Evolutionary conservation across 2,113 vertebrate genomes (phyloP).

Genomic region (Galeopterus variegatus): DNA sequence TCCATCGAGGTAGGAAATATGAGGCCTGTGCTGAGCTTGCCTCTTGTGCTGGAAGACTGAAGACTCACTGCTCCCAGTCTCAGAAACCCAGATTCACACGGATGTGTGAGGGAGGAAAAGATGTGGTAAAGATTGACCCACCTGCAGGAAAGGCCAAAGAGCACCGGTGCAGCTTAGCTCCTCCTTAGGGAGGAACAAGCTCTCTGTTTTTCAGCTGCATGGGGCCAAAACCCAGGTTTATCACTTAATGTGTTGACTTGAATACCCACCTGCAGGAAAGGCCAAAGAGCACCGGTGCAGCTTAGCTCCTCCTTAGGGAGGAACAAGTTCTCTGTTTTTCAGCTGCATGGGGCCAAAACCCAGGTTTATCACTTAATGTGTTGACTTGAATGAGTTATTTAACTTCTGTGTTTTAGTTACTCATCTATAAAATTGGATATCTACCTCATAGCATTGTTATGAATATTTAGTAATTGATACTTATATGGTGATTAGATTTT

Average conservation of each 20-base stretch:
- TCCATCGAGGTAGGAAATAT: not conserved
- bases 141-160: not conserved
- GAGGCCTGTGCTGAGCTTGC: not conserved
- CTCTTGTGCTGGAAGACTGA: not conserved
- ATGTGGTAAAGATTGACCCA: too few relatives aligned
- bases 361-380: not conserved
- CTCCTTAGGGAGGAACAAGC: not conserved
- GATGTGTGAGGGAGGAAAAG: not conserved
- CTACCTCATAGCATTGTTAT: not conserved
- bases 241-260: not conserved
- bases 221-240: not conserved
- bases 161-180: too few relatives aligned
- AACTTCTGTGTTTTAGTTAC: not conserved
- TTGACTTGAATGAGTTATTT: not conserved
- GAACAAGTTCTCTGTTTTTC: not conserved
- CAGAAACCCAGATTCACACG: not conserved
- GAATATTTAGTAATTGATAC: not conserved
- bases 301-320: not conserved
- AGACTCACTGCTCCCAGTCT: not conserved
- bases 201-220: not conserved
- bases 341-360: not conserved
- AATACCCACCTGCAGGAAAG: not conserved
- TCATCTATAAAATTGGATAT: not conserved
- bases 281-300: not conserved
- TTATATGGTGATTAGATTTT: constrained; percentile 1